Conservation (phyloP, 2,888 invertebrate species). For the Lordiphosa fenestrarum region DNA sequence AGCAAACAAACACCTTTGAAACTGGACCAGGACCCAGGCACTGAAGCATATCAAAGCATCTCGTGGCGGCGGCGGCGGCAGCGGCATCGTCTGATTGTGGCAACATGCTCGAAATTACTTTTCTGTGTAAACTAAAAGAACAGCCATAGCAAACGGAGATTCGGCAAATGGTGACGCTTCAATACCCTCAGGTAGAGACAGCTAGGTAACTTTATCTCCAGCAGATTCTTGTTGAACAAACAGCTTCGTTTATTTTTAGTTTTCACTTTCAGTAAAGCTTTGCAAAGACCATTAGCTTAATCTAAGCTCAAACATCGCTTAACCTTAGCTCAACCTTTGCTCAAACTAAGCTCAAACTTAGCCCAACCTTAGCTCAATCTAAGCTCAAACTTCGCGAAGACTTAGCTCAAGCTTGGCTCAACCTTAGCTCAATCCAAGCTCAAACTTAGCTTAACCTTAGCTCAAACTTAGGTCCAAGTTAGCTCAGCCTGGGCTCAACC, state of each 20-base stretch:
- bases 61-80: slow-evolving; percentile 56
- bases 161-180: neutral
- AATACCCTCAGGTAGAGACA: slow-evolving; percentile 13
- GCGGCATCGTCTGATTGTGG: slow-evolving; percentile 59
- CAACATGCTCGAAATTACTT: slow-evolving; percentile 75
- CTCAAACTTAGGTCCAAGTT: neutral
- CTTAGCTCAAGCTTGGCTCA: no score
- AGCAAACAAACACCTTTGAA: slow-evolving; percentile 30
- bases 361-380: no score
- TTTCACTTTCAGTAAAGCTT: no score
- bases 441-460: neutral
- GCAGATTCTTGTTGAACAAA: no score
- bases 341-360: no score
- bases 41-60: slow-evolving; percentile 63
- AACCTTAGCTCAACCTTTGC: no score
- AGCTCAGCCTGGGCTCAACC: no score
- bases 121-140: slow-evolving; percentile 71
- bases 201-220: no score
- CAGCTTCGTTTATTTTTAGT: no score
- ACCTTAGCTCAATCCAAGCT: neutral
- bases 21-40: slow-evolving; percentile 3
- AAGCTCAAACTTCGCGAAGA: no score
- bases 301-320: no score
- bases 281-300: no score
- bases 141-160: slow-evolving; percentile 24